A percentile compares a stretch with the other conserved stretches of the same genome.
These are phyloP conservation scores for Mimas tiliae DNA, from an alignment of 2,888 invertebrate genomes.

Conservation along the genomic window DNA sequence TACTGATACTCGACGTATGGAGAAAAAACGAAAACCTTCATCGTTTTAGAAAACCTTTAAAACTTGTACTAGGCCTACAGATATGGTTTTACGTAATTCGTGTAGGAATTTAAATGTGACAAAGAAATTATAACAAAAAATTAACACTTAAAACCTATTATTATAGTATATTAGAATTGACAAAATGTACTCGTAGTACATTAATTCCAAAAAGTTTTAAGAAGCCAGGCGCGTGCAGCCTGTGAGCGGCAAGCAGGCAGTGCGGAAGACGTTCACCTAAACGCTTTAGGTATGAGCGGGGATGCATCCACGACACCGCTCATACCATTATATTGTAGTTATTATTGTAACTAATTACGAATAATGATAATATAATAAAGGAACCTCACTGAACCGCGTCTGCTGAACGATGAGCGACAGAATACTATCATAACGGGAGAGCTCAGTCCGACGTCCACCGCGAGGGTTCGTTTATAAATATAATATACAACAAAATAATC, in stretches of 20 bases:
- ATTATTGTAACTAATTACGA: constrained; percentile 78
- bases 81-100: too few relatives aligned
- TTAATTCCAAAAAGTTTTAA: not conserved
- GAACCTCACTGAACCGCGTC: constrained; percentile 41
- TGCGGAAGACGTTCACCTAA: constrained; percentile 76
- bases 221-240: not conserved
- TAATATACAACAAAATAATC: constrained; percentile 79
- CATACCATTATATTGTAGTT: constrained; percentile 84
- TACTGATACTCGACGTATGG: too few relatives aligned
- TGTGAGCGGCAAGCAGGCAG: constrained; percentile 61
- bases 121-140: not conserved
- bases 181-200: not conserved
- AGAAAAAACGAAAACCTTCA: too few relatives aligned
- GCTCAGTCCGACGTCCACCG: constrained; percentile 46
- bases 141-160: not conserved
- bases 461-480: constrained; percentile 52
- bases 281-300: constrained; percentile 85
- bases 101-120: too few relatives aligned
- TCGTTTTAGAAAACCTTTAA: too few relatives aligned
- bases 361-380: constrained; percentile 64
- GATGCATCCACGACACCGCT: constrained; percentile 82
- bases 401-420: constrained; percentile 20
- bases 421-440: not conserved
- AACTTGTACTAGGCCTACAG: too few relatives aligned
- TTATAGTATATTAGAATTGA: not conserved